Evolutionary conservation across 1,140 invertebrate species (phyloP), one percentile per base, ranked within the genome.

Genomic region (Capitella teleta): DNA sequence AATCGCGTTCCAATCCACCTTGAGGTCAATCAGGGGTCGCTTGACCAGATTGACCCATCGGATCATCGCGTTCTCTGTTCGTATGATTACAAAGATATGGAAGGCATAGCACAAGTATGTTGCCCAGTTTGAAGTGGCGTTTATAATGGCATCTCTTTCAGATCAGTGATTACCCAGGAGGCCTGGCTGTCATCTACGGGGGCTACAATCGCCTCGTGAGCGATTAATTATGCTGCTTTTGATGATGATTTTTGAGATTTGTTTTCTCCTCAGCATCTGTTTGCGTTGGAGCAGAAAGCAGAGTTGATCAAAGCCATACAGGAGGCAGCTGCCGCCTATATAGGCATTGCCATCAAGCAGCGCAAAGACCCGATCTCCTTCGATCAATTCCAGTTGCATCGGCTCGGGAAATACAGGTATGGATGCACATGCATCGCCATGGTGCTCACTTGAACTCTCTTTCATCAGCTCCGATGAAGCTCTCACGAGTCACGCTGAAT

Each of bases 21-120:
- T 46, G 87, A 94, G 77, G 82, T 96, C 0, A 87, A 86, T 24
- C 81, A 87, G 6, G 85, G 82, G 64, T 87, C 87, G 44, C 67
- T 98, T 21, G 84, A 94, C 68, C 93, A 97, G 73, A 69, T 92
- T 30, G 87, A 96, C 72, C 81, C 85, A 40, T 80, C 84, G 3
- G 87, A 84, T 10, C 84, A 85, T 59, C 78, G 79, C 56, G 62
- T 63, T 1, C 49, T 74, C 14, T 63, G 61, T 32, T 86, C 83
- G 55, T 98, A 97, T 71, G 83, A 81, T 67, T 98, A 88, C 70
- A 91, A 88, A 74, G 89, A 93, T 68, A 89, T 96, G 52, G 85
- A 91, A 67, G 81, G 82, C 48, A 73, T 92, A 53, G 72, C 77
- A 37, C 77, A 78, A 55, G 77, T 82, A 57, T 74, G 53, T 37